Conservation (phyloP, 2,888 invertebrate species). For the Dermolepida albohirtum region DNA sequence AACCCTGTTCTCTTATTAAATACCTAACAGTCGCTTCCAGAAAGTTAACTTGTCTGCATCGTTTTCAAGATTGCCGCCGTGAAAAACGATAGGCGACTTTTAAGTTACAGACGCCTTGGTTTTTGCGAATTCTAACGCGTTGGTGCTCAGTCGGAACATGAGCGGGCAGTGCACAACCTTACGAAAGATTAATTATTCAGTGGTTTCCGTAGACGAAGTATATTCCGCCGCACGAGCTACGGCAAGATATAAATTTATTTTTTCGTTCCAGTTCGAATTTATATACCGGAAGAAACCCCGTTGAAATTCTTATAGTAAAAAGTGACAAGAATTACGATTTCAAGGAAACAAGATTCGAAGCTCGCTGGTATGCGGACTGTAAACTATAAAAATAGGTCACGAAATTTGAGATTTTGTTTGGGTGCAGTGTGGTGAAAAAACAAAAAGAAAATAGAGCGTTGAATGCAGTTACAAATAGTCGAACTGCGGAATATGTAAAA, state of each 20-base stretch:
- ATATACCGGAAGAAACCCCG: slow-evolving; percentile 8
- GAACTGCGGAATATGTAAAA: slow-evolving; percentile 39
- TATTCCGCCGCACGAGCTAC: too few species aligned
- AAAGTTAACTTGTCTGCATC: slow-evolving; percentile 15
- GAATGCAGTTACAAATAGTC: slow-evolving; percentile 32
- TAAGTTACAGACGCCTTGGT: not conserved
- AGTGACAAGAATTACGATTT: slow-evolving; percentile 18
- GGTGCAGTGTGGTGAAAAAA: not conserved
- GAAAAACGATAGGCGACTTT: not conserved
- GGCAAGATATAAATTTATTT: not conserved
- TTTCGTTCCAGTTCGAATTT: not conserved
- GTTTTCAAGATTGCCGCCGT: not conserved
- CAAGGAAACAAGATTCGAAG: slow-evolving; percentile 50
- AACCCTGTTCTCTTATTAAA: slow-evolving; percentile 47
- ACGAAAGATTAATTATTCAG: too few species aligned
- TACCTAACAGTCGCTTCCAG: slow-evolving; percentile 38
- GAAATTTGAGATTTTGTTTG: slow-evolving; percentile 41
- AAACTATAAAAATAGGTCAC: slow-evolving; percentile 52
- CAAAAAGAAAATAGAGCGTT: too few species aligned
- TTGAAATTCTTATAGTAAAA: slow-evolving; percentile 28
- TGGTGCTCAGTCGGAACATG: too few species aligned
- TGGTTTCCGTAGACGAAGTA: too few species aligned
- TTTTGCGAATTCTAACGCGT: not conserved
- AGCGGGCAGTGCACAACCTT: too few species aligned
- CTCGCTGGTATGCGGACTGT: slow-evolving; percentile 45